Evolutionary conservation across 1,140 invertebrate genomes (phyloP).

Genomic region (Penaeus japonicus): DNA sequence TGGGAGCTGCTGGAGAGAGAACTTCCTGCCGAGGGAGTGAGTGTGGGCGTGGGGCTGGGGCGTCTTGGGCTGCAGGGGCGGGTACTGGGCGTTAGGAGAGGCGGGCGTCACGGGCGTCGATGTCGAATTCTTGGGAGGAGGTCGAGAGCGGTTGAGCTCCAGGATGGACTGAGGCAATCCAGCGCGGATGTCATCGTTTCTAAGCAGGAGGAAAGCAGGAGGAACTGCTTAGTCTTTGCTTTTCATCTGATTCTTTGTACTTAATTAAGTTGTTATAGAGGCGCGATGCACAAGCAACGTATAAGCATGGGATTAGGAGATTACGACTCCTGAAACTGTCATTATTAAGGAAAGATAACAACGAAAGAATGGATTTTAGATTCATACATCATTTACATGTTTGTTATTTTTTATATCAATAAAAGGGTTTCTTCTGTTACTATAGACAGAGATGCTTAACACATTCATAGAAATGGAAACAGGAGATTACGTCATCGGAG

Average conservation of each 20-base stretch:
- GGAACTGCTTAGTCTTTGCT: background rate
- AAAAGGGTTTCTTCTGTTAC: too few relatives aligned
- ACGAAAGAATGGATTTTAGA: too few relatives aligned
- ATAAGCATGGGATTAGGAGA: too few relatives aligned
- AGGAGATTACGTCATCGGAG: too few relatives aligned
- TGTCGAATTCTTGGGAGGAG: background rate
- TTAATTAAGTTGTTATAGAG: too few relatives aligned
- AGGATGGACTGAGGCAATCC: constrained; percentile 35
- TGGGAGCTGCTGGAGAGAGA: constrained; percentile 43
- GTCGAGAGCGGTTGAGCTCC: constrained; percentile 13
- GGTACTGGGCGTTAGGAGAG: constrained; percentile 39
- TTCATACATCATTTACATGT: too few relatives aligned
- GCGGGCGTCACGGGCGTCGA: constrained; percentile 37
- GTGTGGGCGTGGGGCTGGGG: constrained; percentile 3
- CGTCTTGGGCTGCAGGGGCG: constrained; percentile 26
- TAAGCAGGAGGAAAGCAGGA: background rate
- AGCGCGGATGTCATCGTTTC: constrained; percentile 29
- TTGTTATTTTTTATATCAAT: too few relatives aligned
- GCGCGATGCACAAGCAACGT: too few relatives aligned
- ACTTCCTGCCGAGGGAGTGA: constrained; percentile 43
- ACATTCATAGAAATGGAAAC: too few relatives aligned
- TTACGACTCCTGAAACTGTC: too few relatives aligned
- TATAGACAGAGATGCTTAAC: too few relatives aligned
- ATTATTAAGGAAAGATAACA: too few relatives aligned
- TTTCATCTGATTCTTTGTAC: background rate